Evolutionary conservation across 1,140 invertebrate genomes (phyloP).

Genomic region (Acromyrmex echinatior): DNA sequence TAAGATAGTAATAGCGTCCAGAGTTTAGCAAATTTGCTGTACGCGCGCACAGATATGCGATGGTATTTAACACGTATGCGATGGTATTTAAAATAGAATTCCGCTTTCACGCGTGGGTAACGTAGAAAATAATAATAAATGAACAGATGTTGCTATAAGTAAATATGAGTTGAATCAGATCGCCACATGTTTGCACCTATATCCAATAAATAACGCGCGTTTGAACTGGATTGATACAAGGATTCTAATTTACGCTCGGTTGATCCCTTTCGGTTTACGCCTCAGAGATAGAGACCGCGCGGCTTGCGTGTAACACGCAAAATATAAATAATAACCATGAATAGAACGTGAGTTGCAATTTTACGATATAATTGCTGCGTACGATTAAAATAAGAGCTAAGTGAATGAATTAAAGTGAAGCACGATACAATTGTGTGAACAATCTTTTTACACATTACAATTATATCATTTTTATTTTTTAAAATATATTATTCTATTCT

Average conservation of each 20-base stretch:
- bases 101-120: neutral
- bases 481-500: neutral
- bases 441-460: neutral
- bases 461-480: neutral
- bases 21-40: constrained; percentile 44
- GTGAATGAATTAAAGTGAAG: neutral
- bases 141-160: constrained; percentile 17
- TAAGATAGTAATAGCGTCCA: neutral
- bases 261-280: constrained; percentile 25
- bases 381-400: neutral
- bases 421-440: neutral
- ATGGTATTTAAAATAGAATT: constrained; percentile 42
- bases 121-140: constrained; percentile 15
- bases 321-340: constrained; percentile 11
- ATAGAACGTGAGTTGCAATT: constrained; percentile 15
- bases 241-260: constrained; percentile 32
- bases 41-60: neutral
- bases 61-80: constrained; percentile 26
- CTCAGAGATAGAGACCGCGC: neutral
- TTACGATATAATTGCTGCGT: constrained; percentile 23
- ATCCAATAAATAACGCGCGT: constrained; percentile 35
- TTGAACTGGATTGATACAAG: constrained; percentile 15
- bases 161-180: constrained; percentile 40
- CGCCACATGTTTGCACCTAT: neutral
- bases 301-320: constrained; percentile 11